Evolutionary conservation across 2,113 vertebrate species (phyloP), one percentile per base, ranked within the genome.

Genomic region (Cricetomys ansorgei): DNA sequence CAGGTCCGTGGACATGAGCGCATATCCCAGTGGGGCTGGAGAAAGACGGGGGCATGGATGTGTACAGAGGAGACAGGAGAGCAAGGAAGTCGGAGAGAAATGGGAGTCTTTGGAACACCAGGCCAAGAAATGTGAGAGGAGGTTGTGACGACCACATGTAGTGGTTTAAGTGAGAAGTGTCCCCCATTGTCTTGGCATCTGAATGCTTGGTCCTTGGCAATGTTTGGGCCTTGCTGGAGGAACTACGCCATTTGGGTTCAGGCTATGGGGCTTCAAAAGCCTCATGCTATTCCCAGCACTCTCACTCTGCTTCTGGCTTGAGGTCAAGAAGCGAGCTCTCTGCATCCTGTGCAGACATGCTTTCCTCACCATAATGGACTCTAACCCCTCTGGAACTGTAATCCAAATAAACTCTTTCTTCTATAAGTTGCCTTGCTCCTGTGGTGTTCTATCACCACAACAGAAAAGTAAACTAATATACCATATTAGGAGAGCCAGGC

Each of bases 1-100:
- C 40, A 27, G 21, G 62, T 12, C 5, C 11, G 0, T 8, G 1
- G 57, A 53, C 13, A n/a, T 8, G 25, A 37, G 40, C 45, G 73
- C 43, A 53, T 8, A 34, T 50, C 21, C 37, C 25, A 34, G 0
- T 3, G 0, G 40, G 19, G 29, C 5, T 7, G n/a, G 45, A 40
- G 45, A 25, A n/a, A n/a, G 27, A 31, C 4, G 53, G 69, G 70
- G 27, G 43, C 2, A 1, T 9, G 5, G 7, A 27, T 2, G 0
- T 7, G 1, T 17, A 13, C 31, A 25, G 81, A 29, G 34, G 43
- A 19, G 40, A 55, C 3, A 25, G n/a, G 65, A 53, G 10, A 9
- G 13, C 0, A 15, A 55, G 43, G n/a, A 43, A 1, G 2, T 16
- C 8, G 23, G 87, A 81, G 62, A 69, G 43, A 89, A 62, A 55